Conservation (phyloP, 2,888 invertebrate species). For the Lydus trimaculatus region DNA sequence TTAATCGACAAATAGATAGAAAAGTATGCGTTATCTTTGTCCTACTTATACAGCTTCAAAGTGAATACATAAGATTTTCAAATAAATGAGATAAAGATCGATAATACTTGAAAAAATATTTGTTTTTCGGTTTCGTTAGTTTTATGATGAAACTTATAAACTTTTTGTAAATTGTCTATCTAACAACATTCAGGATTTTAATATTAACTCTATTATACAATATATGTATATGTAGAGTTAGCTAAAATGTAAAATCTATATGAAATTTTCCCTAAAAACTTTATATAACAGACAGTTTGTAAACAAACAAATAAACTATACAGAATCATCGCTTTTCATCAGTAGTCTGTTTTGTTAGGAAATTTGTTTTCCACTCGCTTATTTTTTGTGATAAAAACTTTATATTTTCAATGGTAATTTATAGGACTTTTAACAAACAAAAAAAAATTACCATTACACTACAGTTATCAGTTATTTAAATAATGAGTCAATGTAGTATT, state of each 20-base stretch:
- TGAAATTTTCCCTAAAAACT: not conserved
- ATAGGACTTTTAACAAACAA: not conserved
- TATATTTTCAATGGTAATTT: not conserved
- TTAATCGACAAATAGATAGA: too few relatives aligned
- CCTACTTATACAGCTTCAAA: too few relatives aligned
- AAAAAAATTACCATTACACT: too few relatives aligned
- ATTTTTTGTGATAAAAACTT: not conserved
- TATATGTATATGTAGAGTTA: not conserved
- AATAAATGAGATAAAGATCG: too few relatives aligned
- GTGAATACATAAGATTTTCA: too few relatives aligned
- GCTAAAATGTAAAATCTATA: not conserved
- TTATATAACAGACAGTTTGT: not conserved
- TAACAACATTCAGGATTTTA: not conserved
- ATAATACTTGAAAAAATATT: too few relatives aligned
- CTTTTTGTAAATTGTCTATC: not conserved
- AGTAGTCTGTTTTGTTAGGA: not conserved
- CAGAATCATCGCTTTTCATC: not conserved
- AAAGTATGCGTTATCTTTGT: too few relatives aligned
- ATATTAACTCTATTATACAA: not conserved
- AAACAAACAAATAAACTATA: conserved; percentile 7
- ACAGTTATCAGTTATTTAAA: conserved; percentile 3
- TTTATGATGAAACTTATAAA: not conserved
- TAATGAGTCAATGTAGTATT: conserved; percentile 1
- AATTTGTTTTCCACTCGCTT: not conserved
- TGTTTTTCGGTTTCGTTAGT: not conserved